Base-by-base conservation (phyloP, 30 jellyfish, hydroid and myxozoan species). In the Phacellophora camtschatica region DNA sequence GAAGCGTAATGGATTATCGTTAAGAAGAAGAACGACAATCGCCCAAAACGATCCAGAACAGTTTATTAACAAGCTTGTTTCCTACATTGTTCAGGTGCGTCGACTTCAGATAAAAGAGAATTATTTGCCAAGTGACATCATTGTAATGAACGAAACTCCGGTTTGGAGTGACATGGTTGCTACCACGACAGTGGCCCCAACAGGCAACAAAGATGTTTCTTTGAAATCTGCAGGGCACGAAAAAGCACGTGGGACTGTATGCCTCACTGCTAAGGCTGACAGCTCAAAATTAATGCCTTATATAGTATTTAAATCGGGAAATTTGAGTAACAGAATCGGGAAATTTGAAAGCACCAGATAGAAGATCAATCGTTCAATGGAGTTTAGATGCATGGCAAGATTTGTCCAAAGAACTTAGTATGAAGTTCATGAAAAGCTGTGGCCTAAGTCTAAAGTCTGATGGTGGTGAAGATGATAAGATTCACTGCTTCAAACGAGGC, bases 121-220 rank as follows among this genome's bases (percentile, higher is more conserved):
- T 1, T 36, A 37, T 58, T 76, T 74, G n/a, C 95, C 95, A 7
- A 71, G 63, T 75, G 93, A 88, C 23, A 75, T 92, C 93, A 86
- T 76, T 87, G 66, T 75, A 73, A 77, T 85, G n/a, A 70, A 76
- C 5, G 35, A 73, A 42, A 64, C 89, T 23, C 41, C 56, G 15
- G 70, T 35, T 13, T 73, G 31, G 70, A 54, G 37, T 46, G 43
- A 85, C 16, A 36, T 24, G 33, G 85, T 85, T n/a, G 51, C 74
- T n/a, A 86, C 85, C 0, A 19, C 91, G 4, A 42, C 71, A 4
- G 88, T 16, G 30, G 86, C 39, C 9, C 16, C 56, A 16, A 39
- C 82, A 81, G 36, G 70, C 88, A 68, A 82, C 61, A 51, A n/a
- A n/a, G n/a, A n/a, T n/a, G n/a, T n/a, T n/a, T n/a, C n/a, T n/a